A percentile compares a stretch with the other conserved stretches of the same genome.
Evolutionary conservation across 2,797 vertebrate genomes (phyloP).

Genomic region (Babyrousa celebensis): DNA sequence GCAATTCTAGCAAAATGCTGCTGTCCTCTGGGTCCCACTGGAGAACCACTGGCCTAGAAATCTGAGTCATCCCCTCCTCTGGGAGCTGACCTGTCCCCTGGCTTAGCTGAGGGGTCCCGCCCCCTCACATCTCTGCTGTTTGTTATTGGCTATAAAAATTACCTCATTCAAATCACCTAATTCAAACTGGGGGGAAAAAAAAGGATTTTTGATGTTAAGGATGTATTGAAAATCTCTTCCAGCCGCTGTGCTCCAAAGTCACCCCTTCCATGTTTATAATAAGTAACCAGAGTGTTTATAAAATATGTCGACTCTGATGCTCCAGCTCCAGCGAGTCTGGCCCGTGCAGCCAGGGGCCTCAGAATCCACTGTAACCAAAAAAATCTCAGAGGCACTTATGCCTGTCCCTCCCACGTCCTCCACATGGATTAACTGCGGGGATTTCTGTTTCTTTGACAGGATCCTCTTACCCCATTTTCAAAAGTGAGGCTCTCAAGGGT

Average conservation of each 20-base stretch:
- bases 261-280: background rate
- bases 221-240: slow-evolving; percentile 10
- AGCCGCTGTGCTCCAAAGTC: background rate
- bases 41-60: background rate
- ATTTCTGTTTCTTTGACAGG: background rate
- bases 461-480: background rate
- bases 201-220: background rate
- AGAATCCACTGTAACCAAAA: background rate
- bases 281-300: background rate
- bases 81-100: background rate
- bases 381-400: background rate
- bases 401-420: background rate
- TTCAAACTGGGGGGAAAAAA: background rate
- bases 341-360: background rate
- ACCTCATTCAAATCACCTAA: slow-evolving; percentile 8
- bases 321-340: background rate
- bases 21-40: background rate
- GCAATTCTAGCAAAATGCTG: background rate
- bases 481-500: background rate
- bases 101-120: background rate
- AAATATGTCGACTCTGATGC: background rate
- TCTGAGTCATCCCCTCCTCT: background rate
- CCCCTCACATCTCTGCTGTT: background rate
- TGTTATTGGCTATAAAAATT: background rate
- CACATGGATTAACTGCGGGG: background rate